A percentile compares a stretch with the other conserved stretches of the same genome.
phyloP scores from a whole-genome alignment of 2,113 vertebrate species.

The Capricornis sumatraensis region DNA sequence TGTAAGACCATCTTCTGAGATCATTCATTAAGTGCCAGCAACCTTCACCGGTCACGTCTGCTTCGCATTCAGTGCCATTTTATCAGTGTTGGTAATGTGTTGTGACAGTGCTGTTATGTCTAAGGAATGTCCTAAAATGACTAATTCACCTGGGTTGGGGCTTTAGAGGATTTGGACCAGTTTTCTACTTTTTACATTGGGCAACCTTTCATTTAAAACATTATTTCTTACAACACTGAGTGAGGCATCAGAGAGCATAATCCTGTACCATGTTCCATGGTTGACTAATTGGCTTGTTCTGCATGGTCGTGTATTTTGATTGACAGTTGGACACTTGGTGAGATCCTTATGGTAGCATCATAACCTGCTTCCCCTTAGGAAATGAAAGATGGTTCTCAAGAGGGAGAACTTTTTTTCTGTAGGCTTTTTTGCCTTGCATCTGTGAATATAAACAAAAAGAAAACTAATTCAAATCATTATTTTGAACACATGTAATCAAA shows the following conservation, averaged over 20 bases:
- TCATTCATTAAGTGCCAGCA: not conserved
- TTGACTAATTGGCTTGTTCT: not conserved
- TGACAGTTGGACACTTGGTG: not conserved
- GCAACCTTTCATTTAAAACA: not conserved
- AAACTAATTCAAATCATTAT: not conserved
- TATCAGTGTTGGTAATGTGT: not conserved
- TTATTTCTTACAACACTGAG: not conserved
- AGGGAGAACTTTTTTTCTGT: not conserved
- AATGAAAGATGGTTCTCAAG: constrained; percentile 1
- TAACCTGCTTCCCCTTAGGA: not conserved
- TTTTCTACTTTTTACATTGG: constrained; percentile 1
- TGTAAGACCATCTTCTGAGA: not conserved
- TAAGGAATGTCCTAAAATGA: not conserved
- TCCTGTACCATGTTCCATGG: not conserved
- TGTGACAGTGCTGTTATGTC: not conserved
- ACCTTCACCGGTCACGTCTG: not conserved
- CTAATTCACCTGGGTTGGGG: not conserved
- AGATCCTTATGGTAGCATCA: not conserved
- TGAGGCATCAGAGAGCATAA: not conserved
- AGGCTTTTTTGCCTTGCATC: not conserved
- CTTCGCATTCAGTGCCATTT: not conserved
- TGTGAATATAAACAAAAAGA: not conserved
- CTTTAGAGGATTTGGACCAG: not conserved
- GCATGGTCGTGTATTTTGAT: not conserved
- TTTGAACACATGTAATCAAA: not conserved